A percentile compares a stretch with the other conserved stretches of the same genome.
Evolutionary conservation across 2,888 invertebrate genomes (phyloP).

Genomic region (Thera britannica): DNA sequence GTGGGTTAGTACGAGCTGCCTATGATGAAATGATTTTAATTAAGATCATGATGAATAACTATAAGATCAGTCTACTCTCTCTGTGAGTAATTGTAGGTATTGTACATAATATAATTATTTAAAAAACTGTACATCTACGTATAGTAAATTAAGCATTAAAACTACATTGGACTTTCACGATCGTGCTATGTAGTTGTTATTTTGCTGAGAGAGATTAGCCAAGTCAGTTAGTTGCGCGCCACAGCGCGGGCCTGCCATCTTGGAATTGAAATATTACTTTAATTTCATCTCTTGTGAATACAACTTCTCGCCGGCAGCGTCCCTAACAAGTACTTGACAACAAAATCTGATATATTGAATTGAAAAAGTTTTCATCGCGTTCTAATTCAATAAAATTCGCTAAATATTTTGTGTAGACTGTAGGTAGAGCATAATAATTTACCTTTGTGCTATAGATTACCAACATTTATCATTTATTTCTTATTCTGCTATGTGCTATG

Average conservation of each 20-base stretch:
- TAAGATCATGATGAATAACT: too few species aligned
- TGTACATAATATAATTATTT: too few species aligned
- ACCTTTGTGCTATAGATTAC: too few species aligned
- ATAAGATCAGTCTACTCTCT: too few species aligned
- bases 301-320: slow-evolving; percentile 39
- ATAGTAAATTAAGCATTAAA: neutral
- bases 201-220: slow-evolving; percentile 20
- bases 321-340: slow-evolving; percentile 45
- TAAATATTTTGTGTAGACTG: neutral
- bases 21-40: too few species aligned
- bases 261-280: slow-evolving; percentile 54
- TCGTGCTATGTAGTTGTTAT: slow-evolving; percentile 8
- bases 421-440: too few species aligned
- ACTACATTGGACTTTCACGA: neutral
- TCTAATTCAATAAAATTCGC: slow-evolving; percentile 12
- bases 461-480: too few species aligned
- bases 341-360: slow-evolving; percentile 53
- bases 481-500: too few species aligned
- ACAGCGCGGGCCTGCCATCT: slow-evolving; percentile 37
- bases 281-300: slow-evolving; percentile 55
- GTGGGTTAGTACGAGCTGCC: too few species aligned
- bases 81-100: too few species aligned
- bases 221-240: slow-evolving; percentile 15
- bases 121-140: too few species aligned
- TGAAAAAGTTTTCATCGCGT: slow-evolving; percentile 36